Conservation (phyloP, 1,140 invertebrate genomes). For the Catajapyx aquilonaris region DNA sequence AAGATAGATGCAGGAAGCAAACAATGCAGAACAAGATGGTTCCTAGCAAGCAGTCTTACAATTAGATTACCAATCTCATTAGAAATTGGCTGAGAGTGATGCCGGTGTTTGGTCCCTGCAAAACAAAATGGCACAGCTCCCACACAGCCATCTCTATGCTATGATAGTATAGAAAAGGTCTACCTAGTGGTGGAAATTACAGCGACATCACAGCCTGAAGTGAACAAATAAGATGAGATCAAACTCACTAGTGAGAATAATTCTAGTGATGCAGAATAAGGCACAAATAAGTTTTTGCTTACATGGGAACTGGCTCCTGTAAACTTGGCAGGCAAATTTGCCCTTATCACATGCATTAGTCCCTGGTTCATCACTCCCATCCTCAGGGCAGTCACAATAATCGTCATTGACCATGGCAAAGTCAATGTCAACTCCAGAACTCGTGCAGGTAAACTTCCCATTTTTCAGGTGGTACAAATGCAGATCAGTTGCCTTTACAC, state of each 20-base stretch:
- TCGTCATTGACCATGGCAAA: conserved; percentile 71
- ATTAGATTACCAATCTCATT: no score
- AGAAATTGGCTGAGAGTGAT: no score
- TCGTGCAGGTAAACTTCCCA: conserved; percentile 23
- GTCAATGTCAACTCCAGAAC: conserved; percentile 19
- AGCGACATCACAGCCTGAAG: conserved; percentile 11
- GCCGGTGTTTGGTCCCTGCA: no score
- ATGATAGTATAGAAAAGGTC: background rate
- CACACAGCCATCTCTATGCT: conserved; percentile 13
- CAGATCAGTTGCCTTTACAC: no score
- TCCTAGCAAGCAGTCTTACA: no score
- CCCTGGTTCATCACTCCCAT: conserved; percentile 75
- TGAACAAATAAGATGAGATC: conserved; percentile 24
- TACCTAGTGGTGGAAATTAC: background rate
- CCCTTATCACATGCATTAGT: conserved; percentile 70
- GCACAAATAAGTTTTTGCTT: no score
- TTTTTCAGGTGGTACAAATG: no score
- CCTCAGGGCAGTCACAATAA: conserved; percentile 70
- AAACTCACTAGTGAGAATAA: no score
- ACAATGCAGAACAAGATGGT: no score
- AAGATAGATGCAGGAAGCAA: no score
- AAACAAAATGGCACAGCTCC: no score
- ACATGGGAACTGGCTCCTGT: conserved; percentile 14
- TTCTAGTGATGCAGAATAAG: no score
- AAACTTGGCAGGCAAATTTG: conserved; percentile 58